These are phyloP conservation scores for Aphidoletes aphidimyza DNA, from an alignment of 2,888 invertebrate genomes.

Conservation along the genomic window DNA sequence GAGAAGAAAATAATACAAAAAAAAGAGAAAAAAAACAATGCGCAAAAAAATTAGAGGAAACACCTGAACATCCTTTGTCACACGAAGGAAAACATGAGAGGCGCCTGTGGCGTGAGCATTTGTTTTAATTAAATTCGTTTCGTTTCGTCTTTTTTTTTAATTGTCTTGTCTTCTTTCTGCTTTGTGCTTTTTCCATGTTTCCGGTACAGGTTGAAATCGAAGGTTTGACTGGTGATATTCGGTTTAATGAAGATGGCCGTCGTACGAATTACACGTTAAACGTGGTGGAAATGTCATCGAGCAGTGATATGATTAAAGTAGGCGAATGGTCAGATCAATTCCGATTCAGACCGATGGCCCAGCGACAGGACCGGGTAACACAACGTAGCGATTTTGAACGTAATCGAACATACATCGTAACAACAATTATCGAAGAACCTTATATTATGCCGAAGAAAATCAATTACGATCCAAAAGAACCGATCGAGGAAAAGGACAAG, in stretches of 20 bases:
- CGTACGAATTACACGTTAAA: slow-evolving; percentile 89
- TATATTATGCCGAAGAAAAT: slow-evolving; percentile 82
- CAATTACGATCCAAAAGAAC: slow-evolving; percentile 70
- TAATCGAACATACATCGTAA: slow-evolving; percentile 88
- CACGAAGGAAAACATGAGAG: neutral
- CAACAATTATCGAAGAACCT: slow-evolving; percentile 87
- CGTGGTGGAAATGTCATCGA: slow-evolving; percentile 93
- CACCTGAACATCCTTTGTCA: neutral
- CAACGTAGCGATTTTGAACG: slow-evolving; percentile 79
- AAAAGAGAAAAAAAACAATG: neutral
- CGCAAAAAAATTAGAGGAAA: neutral
- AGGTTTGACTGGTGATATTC: slow-evolving; percentile 89
- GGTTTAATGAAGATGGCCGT: slow-evolving; percentile 90
- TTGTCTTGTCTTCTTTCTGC: too few species aligned
- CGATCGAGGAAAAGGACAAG: slow-evolving; percentile 77
- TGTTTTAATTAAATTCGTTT: slow-evolving; percentile 38
- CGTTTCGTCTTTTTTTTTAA: neutral
- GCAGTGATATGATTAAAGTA: slow-evolving; percentile 91
- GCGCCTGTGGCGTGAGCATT: neutral
- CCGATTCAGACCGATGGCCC: slow-evolving; percentile 79
- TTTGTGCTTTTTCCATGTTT: too few species aligned
- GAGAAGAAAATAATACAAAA: neutral
- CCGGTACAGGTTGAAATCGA: slow-evolving; percentile 82
- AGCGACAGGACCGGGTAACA: slow-evolving; percentile 79
- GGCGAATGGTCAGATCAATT: slow-evolving; percentile 88